A percentile compares a stretch with the other conserved stretches of the same genome.
These are phyloP conservation scores for Siniperca undulata DNA, from an alignment of 2,797 vertebrate genomes.

Conservation along the genomic window DNA sequence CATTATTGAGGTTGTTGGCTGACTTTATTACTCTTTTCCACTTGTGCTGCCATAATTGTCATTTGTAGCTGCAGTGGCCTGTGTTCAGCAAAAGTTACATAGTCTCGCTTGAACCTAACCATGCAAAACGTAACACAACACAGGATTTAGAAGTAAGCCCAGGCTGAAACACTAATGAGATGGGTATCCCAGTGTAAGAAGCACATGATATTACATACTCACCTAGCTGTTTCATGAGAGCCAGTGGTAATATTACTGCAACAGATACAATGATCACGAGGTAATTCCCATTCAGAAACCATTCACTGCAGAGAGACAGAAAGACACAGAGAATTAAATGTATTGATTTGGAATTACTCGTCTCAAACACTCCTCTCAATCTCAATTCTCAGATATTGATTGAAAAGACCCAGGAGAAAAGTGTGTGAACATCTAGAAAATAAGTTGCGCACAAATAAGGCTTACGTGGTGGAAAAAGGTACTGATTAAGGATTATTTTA, in stretches of 20 bases:
- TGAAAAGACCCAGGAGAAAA: conserved; percentile 1
- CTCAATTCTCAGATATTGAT: conserved; percentile 39
- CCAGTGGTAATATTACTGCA: conserved; percentile 93
- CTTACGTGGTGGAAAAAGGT: background rate
- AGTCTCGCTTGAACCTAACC: background rate
- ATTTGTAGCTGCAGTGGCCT: background rate
- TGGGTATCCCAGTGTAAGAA: background rate
- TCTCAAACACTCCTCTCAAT: conserved; percentile 36
- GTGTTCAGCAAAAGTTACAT: background rate
- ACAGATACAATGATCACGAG: conserved; percentile 93
- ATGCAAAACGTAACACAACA: background rate
- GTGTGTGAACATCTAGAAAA: background rate
- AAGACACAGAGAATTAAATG: conserved; percentile 43
- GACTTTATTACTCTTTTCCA: background rate
- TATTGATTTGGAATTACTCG: conserved; percentile 40
- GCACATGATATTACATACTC: conserved; percentile 72
- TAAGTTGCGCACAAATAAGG: conserved; percentile 2
- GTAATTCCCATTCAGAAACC: conserved; percentile 98
- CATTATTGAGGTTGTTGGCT: background rate
- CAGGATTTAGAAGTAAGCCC: background rate
- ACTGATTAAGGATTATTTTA: conserved; percentile 22
- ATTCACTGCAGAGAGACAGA: conserved; percentile 86
- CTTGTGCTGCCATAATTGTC: background rate
- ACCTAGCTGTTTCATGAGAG: conserved; percentile 99
- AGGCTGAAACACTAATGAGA: background rate